Evolutionary conservation across 2,113 vertebrate genomes (phyloP).

Genomic region (Mirza zaza): DNA sequence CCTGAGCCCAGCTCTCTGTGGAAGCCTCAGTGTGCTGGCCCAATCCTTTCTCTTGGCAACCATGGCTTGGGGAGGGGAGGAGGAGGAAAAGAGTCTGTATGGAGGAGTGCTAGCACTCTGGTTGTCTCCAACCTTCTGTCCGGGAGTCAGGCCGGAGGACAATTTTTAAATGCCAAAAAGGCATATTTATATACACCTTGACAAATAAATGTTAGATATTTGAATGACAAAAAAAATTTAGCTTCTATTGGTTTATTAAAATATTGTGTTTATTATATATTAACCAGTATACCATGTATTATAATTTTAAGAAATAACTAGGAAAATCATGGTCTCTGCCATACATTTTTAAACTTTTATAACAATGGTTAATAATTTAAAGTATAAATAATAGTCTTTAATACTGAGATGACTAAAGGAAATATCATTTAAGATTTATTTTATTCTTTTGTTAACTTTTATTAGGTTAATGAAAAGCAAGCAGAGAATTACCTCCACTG

Average conservation of each 20-base stretch:
- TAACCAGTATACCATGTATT: not conserved
- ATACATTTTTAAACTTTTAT: not conserved
- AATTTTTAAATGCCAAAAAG: not conserved
- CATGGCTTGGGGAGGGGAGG: too few species aligned
- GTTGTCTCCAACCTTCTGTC: too few species aligned
- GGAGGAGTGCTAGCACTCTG: too few species aligned
- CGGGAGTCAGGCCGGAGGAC: not conserved
- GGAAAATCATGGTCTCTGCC: not conserved
- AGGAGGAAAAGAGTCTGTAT: too few species aligned
- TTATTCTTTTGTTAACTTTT: not conserved
- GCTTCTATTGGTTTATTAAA: not conserved
- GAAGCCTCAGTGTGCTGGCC: too few species aligned
- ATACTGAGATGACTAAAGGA: not conserved
- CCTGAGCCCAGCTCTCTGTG: too few species aligned
- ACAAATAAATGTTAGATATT: not conserved
- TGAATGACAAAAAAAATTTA: not conserved
- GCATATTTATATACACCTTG: not conserved
- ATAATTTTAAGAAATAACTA: not conserved
- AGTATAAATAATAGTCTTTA: not conserved
- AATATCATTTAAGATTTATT: not conserved
- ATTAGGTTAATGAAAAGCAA: not conserved
- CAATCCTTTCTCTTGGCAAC: too few species aligned
- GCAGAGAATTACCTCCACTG: not conserved
- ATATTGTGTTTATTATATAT: not conserved
- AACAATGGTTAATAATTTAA: not conserved